A percentile compares a stretch with the other conserved stretches of the same genome.
Evolutionary conservation across 2,113 vertebrate species (phyloP).

Genomic region (Solea senegalensis): DNA sequence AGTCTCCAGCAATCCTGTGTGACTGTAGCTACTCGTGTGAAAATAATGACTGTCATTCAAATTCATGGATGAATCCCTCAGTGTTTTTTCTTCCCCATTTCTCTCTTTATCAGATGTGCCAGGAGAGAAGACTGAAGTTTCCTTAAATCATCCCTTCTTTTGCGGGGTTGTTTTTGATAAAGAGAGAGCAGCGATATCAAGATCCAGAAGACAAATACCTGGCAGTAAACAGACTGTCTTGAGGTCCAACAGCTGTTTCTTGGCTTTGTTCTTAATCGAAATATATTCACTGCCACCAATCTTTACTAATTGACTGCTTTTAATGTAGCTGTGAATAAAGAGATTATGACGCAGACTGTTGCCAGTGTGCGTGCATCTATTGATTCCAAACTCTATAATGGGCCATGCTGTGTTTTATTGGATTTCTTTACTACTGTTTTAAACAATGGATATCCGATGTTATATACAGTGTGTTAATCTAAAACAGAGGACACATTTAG

Average conservation of each 20-base stretch:
- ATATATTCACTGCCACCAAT: constrained; percentile 40
- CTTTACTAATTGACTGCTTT: constrained; percentile 49
- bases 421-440: constrained; percentile 3
- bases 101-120: constrained; percentile 38
- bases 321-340: constrained; percentile 36
- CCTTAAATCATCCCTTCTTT: constrained; percentile 20
- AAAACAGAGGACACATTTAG: constrained; percentile 36
- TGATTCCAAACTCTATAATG: constrained; percentile 1
- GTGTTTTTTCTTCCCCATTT: constrained; percentile 8
- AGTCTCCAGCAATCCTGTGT: constrained; percentile 8
- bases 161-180: constrained; percentile 45
- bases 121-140: constrained; percentile 15
- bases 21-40: constrained; percentile 28
- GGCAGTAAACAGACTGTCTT: constrained; percentile 45
- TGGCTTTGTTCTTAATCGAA: constrained; percentile 52
- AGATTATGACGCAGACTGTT: constrained; percentile 35
- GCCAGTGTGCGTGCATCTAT: constrained; percentile 15
- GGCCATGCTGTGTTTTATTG: background rate
- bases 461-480: constrained; percentile 5
- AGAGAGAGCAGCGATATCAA: constrained; percentile 15
- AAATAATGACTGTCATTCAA: constrained; percentile 45
- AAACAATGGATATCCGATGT: background rate
- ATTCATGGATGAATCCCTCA: constrained; percentile 5
- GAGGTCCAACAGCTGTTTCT: constrained; percentile 26
- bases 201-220: constrained; percentile 35